phyloP scores from a whole-genome alignment of 37 sponge, comb jelly and placozoan species.

The Haliclona indistincta region DNA sequence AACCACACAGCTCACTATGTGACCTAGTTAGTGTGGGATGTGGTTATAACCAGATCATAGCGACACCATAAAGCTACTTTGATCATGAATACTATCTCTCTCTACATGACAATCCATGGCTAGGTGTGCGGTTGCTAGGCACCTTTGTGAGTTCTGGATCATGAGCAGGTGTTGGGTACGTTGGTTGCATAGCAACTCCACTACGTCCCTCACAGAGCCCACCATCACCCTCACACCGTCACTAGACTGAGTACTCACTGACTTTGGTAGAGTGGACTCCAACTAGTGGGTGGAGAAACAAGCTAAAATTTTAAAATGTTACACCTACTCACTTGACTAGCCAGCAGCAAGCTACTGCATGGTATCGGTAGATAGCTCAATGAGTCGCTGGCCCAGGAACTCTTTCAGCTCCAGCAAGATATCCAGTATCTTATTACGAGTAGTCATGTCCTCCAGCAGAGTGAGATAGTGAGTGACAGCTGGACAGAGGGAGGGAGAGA shows the following conservation, averaged over 20 bases:
- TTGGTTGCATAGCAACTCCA: constrained; percentile 30
- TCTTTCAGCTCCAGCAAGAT: constrained; percentile 74
- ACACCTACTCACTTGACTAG: constrained; percentile 9
- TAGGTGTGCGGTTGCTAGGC: too few species aligned
- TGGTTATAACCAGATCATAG: too few species aligned
- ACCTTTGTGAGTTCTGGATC: constrained; percentile 70
- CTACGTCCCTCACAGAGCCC: constrained; percentile 29
- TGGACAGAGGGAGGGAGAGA: too few species aligned
- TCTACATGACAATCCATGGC: too few species aligned
- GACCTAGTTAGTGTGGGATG: too few species aligned
- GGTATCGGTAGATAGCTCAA: constrained; percentile 42
- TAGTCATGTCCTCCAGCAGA: constrained; percentile 40
- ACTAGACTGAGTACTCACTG: neutral
- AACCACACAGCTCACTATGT: too few species aligned
- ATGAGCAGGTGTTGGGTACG: constrained; percentile 71
- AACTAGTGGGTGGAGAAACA: neutral
- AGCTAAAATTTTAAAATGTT: neutral
- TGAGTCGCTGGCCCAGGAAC: constrained; percentile 56
- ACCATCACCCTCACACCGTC: constrained; percentile 39
- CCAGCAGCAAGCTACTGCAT: constrained; percentile 2
- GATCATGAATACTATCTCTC: too few species aligned
- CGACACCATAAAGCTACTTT: too few species aligned
- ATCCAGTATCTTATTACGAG: constrained; percentile 60
- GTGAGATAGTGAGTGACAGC: neutral
- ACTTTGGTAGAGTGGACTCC: neutral